Percentiles rank a stretch among this genome's conserved stretches.
These are phyloP conservation scores for Danionella dracula DNA, from an alignment of 2,797 vertebrate species.

Conservation along the genomic window DNA sequence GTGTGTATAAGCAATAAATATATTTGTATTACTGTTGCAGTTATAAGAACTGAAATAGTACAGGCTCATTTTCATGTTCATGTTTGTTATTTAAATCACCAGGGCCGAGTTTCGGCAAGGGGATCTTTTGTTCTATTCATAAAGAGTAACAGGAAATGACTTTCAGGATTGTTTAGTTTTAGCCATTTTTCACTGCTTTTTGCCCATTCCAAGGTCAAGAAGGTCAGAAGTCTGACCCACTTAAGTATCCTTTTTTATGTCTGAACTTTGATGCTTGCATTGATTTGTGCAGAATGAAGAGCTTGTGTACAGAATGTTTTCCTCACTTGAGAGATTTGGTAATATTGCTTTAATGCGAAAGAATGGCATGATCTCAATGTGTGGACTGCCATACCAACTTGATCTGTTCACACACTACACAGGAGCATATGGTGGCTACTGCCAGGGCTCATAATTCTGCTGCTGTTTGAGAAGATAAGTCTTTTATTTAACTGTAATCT, in stretches of 20 bases:
- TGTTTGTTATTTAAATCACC: conserved; percentile 36
- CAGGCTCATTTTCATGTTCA: conserved; percentile 19
- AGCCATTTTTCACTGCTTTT: background rate
- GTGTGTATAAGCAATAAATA: no score
- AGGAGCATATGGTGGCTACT: background rate
- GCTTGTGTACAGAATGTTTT: no score
- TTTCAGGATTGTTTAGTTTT: background rate
- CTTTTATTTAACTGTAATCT: background rate
- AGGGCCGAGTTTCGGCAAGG: background rate
- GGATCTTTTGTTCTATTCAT: background rate
- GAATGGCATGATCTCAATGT: conserved; percentile 1
- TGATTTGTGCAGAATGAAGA: no score
- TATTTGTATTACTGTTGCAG: no score
- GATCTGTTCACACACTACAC: background rate
- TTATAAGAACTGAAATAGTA: background rate
- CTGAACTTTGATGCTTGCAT: no score
- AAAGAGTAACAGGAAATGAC: background rate
- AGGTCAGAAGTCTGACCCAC: background rate
- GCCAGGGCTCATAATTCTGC: background rate
- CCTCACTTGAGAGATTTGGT: no score
- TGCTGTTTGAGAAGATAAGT: background rate
- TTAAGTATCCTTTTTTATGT: background rate
- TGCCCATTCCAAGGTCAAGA: background rate
- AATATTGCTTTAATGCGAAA: background rate
- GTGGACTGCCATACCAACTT: background rate